Base-by-base conservation (phyloP, 1,140 invertebrate species). In the Drosophila paulistorum region DNA sequence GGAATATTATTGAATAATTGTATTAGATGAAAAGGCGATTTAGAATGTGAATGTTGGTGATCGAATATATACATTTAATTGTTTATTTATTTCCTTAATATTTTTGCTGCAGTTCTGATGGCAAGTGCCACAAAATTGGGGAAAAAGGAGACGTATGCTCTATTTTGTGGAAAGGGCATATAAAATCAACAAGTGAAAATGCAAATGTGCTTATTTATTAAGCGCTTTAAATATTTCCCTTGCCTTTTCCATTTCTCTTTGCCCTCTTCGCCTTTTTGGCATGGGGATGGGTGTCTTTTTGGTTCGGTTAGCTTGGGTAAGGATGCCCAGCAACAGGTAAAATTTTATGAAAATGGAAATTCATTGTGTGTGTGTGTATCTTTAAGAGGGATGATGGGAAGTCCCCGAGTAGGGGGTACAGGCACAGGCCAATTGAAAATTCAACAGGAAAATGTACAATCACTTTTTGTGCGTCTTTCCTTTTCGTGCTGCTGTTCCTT, bases 181-280 rank as follows among this genome's bases (percentile, higher is more conserved):
- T 20, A 79, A 89, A 84, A 89, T 87, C 84, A 87, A 87, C 84
- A 87, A 87, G 84, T 87, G 77, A 87, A 87, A 87, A 87, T 87
- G 84, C 81, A 90, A 87, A 87, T 87, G 80, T 84, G 84, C 89
- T 89, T 89, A 87, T 87, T 87, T 87, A 89, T 84, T 87, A 87
- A 87, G 84, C 83, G 84, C 83, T 81, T 80, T 87, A 87, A 87
- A 87, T 82, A 87, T 89, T 89, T 68, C 51, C 51, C 68, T 70
- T 70, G 41, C 37, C 37, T 57, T 51, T n/a, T 17, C 39, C 37
- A 39, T 57, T 59, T 61, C 35, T 63, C 30, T 68, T 70, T 70
- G 41, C 37, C 33, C 48, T 51, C 61, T 68, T 17, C 45, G 45
- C 14, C 45, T 23, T 51, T 51, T 23, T 51, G 9, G 45, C 17